Conservation (phyloP, 2,113 vertebrate genomes). For the Nyctereutes procyonoides region DNA sequence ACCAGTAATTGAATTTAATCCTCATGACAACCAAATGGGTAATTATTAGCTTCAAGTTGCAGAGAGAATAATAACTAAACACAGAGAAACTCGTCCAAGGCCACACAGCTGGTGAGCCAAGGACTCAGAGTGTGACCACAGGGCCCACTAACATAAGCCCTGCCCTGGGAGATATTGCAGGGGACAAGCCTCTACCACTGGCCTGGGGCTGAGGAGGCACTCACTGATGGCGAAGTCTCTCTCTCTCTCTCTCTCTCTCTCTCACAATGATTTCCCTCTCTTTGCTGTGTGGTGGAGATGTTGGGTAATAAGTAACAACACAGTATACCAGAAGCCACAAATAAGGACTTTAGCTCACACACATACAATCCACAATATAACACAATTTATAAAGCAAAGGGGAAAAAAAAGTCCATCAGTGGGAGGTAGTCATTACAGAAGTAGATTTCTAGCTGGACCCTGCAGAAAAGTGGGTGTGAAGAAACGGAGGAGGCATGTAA, state of each 20-base stretch:
- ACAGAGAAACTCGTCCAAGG: background rate
- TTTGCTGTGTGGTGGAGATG: background rate
- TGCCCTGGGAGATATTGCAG: fast-evolving
- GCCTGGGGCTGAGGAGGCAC: no score
- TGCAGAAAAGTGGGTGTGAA: background rate
- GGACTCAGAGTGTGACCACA: background rate
- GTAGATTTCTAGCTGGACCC: background rate
- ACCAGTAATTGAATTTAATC: background rate
- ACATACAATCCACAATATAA: background rate
- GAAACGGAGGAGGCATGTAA: background rate
- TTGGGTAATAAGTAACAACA: background rate
- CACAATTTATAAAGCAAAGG: background rate
- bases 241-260: background rate
- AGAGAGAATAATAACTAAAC: background rate
- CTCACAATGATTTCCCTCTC: background rate
- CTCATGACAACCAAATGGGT: background rate
- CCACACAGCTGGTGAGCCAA: background rate
- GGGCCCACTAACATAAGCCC: background rate
- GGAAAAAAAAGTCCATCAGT: background rate
- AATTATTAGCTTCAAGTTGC: background rate
- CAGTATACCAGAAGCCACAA: background rate
- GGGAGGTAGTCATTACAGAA: background rate
- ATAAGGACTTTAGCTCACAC: background rate
- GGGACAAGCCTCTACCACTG: background rate
- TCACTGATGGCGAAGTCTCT: background rate